Conservation (phyloP, 1,140 invertebrate species). For the Bombus difficillimus region DNA sequence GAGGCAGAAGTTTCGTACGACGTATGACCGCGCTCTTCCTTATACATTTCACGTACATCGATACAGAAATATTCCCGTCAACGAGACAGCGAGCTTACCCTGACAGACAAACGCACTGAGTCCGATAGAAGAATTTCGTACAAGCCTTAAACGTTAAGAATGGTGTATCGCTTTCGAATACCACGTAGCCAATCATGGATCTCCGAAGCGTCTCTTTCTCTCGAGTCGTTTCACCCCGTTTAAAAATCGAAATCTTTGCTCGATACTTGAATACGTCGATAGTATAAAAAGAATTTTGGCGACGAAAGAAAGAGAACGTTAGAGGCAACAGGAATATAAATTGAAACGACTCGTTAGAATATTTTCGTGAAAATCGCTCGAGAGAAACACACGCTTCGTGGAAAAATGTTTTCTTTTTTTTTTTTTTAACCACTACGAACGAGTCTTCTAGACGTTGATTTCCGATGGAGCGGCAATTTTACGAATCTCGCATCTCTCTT, state of each 20-base stretch:
- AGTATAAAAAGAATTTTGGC: background rate
- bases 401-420: slow-evolving; percentile 42
- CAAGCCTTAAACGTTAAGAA: slow-evolving; percentile 72
- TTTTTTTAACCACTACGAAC: slow-evolving; percentile 70
- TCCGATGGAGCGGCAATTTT: slow-evolving; percentile 75
- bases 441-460: slow-evolving; percentile 65
- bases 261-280: too few species aligned
- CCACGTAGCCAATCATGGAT: slow-evolving; percentile 77
- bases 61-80: slow-evolving; percentile 25
- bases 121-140: slow-evolving; percentile 56
- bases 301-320: background rate
- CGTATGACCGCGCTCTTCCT: slow-evolving; percentile 25
- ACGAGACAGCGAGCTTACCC: slow-evolving; percentile 41
- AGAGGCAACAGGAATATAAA: background rate
- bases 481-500: slow-evolving; percentile 25
- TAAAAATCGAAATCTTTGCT: background rate
- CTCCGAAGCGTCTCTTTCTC: slow-evolving; percentile 30
- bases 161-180: slow-evolving; percentile 80
- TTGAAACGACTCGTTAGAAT: background rate
- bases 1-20: slow-evolving; percentile 31
- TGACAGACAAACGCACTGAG: slow-evolving; percentile 38
- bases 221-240: background rate
- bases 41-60: background rate
- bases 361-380: slow-evolving; percentile 9
- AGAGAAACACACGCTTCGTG: slow-evolving; percentile 18